phyloP scores from a whole-genome alignment of 2,888 invertebrate genomes.

The Cepaea hortensis region DNA sequence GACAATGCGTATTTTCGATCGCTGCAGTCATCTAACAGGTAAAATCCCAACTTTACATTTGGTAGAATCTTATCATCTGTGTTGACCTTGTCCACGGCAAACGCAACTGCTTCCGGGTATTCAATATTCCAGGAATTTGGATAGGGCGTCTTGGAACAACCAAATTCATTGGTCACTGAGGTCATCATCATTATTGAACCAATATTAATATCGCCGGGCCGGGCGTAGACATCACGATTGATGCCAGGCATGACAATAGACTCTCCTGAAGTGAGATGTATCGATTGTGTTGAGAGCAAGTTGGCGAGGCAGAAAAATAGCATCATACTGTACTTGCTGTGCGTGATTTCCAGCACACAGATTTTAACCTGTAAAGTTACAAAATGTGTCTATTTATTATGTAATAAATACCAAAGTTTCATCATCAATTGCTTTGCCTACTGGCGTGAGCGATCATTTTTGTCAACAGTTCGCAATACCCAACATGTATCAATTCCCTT shows the following conservation, averaged over 20 bases:
- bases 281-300: not conserved
- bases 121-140: conserved; percentile 34
- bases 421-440: not conserved
- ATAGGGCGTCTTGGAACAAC: not conserved
- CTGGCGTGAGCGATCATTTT: too few species aligned
- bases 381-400: not conserved
- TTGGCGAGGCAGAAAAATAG: not conserved
- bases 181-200: conserved; percentile 23
- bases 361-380: not conserved
- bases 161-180: not conserved
- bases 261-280: not conserved
- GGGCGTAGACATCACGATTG: conserved; percentile 1
- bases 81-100: conserved; percentile 34
- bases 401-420: not conserved
- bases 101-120: conserved; percentile 27
- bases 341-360: not conserved
- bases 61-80: conserved; percentile 15
- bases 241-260: not conserved
- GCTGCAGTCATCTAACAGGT: conserved; percentile 15
- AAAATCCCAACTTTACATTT: conserved; percentile 26
- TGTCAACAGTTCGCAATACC: too few species aligned
- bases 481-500: too few species aligned
- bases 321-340: not conserved
- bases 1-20: not conserved
- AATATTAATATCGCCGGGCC: conserved; percentile 30